Evolutionary conservation across 2,888 invertebrate genomes (phyloP), one percentile per base, ranked within the genome.

Genomic region (Pterostichus madidus): DNA sequence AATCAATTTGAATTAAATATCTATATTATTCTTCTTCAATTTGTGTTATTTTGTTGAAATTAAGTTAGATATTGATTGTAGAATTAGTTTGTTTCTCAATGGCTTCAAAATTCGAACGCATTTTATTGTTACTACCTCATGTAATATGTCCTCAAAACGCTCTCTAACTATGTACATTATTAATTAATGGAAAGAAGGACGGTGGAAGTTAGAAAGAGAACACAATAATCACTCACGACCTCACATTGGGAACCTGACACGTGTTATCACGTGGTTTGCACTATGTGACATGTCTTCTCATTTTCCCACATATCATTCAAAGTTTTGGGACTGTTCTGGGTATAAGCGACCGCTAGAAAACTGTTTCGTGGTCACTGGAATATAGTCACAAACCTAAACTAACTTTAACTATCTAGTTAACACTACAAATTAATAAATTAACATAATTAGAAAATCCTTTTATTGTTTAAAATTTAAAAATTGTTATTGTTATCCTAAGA

Each of bases 261-360:
- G 64, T 64, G 64, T 64, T 73, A 56, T 11, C 17, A 81, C 81
- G 52, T 80, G 71, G 56, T 81, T 81, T 81, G 73, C 81, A 81
- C 81, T 73, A 68, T 53, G 81, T 75, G 75, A 75, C 44, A 80
- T 80, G 80, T 80, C 68, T 79, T 79, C 79, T 79, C 79, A 79
- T 78, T 78, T 73, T 44, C 68, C 68, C 81, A 81, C 81, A 81
- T 81, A 81, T 81, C 81, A 81, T 81, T 75, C 49, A 80, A 52
- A 71, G 68, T 71, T 71, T 71, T 71, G 68, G 68, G 68, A 71
- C 68, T 71, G 68, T 71, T 71, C 68, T 71, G 68, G 68, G 44
- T 71, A 71, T 44, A 71, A 24, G 68, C 68, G 39, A 71, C 31
- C 64, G 64, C 64, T 64, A 64, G 64, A 44, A 61, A 68, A 71